These are phyloP conservation scores for Hydrozoanthus tunicans DNA, from an alignment of 64 coral and sea anemone genomes.

Conservation along the genomic window DNA sequence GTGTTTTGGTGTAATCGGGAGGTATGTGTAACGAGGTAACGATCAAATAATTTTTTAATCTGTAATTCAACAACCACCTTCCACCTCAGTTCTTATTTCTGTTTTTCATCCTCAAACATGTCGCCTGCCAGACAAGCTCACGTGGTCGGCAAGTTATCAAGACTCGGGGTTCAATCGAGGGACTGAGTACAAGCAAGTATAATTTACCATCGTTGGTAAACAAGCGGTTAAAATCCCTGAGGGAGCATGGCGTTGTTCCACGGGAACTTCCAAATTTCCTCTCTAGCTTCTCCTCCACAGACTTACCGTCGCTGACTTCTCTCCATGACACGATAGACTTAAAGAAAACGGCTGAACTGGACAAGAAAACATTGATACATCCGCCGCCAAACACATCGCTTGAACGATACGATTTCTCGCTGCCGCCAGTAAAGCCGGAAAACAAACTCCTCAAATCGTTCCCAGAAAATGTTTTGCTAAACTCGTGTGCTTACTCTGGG, in stretches of 20 bases:
- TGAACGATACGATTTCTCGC: conserved; percentile 5
- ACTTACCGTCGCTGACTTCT: neutral
- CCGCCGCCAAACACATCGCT: conserved; percentile 27
- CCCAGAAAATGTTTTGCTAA: neutral
- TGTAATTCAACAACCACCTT: neutral
- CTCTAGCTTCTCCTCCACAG: neutral
- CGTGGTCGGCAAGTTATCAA: neutral
- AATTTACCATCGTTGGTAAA: conserved; percentile 9
- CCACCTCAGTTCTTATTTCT: neutral
- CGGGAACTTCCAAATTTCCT: conserved; percentile 1
- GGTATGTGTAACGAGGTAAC: neutral
- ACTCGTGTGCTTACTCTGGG: neutral
- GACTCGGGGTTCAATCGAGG: neutral
- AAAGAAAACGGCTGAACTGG: neutral
- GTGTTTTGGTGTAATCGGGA: no score
- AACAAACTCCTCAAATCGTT: neutral
- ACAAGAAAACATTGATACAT: neutral
- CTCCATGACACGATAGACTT: conserved; percentile 3
- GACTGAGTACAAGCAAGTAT: neutral
- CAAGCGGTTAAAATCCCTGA: conserved; percentile 28
- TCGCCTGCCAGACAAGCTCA: neutral
- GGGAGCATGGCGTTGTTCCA: conserved; percentile 13
- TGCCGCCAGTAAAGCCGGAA: neutral
- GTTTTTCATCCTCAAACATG: neutral
- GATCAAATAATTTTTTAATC: neutral